Conservation (phyloP, 2,113 vertebrate species). For the Pelobates fuscus region DNA sequence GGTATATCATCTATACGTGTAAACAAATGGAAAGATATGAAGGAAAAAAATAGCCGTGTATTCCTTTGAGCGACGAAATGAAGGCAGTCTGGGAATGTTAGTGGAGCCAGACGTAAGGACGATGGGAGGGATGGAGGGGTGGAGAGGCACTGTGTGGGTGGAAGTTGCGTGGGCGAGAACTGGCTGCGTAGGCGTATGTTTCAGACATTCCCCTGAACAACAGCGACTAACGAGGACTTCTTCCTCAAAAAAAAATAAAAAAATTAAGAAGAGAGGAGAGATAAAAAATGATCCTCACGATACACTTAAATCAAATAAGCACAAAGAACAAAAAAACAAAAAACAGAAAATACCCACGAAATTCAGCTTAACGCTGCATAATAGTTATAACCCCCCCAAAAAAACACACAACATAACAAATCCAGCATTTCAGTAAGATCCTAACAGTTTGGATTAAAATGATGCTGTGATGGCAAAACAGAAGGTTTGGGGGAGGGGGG, state of each 20-base stretch:
- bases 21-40: too few species aligned
- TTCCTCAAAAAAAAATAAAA: neutral
- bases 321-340: neutral
- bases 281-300: conserved; percentile 6
- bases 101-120: conserved; percentile 27
- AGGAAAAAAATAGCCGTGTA: too few species aligned
- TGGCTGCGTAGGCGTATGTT: conserved; percentile 67
- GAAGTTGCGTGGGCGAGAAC: conserved; percentile 56
- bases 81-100: conserved; percentile 22
- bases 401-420: neutral
- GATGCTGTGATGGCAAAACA: too few species aligned
- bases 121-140: conserved; percentile 50
- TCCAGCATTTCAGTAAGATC: too few species aligned
- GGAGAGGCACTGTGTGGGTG: conserved; percentile 61
- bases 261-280: neutral
- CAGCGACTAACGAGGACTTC: conserved; percentile 55
- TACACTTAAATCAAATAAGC: neutral
- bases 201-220: conserved; percentile 65
- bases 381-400: neutral
- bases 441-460: too few species aligned
- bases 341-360: neutral
- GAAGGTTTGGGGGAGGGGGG: too few species aligned
- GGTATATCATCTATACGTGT: too few species aligned
- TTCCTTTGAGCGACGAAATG: conserved; percentile 27
- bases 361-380: neutral